Percentiles rank a stretch among this genome's conserved stretches.
phyloP scores from a whole-genome alignment of 2,797 vertebrate species.

The Oophaga sylvatica region DNA sequence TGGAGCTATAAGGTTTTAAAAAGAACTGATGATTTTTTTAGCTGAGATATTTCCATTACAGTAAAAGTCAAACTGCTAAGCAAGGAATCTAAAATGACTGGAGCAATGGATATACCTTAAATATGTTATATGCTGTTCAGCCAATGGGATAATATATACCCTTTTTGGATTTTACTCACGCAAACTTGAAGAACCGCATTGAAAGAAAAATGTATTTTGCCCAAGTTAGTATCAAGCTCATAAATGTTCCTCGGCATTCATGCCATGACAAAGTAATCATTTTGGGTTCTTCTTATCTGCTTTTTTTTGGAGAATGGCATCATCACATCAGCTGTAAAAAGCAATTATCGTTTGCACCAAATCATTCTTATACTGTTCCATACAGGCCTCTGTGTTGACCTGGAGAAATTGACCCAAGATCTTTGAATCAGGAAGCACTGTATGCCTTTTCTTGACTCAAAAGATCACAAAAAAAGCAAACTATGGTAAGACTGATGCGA shows the following conservation, averaged over 20 bases:
- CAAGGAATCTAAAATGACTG: not conserved
- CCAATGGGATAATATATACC: not conserved
- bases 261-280: not conserved
- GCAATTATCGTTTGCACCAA: not conserved
- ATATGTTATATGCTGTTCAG: not conserved
- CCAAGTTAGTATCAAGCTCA: not conserved
- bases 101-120: not conserved
- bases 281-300: not conserved
- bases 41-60: not conserved
- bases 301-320: rapidly evolving
- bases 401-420: not conserved
- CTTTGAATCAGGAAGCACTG: not conserved
- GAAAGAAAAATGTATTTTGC: not conserved
- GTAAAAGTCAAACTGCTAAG: not conserved
- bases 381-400: not conserved
- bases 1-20: not conserved
- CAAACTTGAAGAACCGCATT: not conserved
- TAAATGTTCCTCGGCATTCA: not conserved
- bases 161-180: not conserved
- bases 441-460: too few relatives aligned
- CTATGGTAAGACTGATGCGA: too few relatives aligned
- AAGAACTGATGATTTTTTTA: not conserved
- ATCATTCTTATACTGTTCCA: too few relatives aligned
- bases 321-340: not conserved
- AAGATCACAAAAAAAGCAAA: too few relatives aligned